Evolutionary conservation across 2,113 vertebrate genomes (phyloP).

Genomic region (Aegotheles bennettii): DNA sequence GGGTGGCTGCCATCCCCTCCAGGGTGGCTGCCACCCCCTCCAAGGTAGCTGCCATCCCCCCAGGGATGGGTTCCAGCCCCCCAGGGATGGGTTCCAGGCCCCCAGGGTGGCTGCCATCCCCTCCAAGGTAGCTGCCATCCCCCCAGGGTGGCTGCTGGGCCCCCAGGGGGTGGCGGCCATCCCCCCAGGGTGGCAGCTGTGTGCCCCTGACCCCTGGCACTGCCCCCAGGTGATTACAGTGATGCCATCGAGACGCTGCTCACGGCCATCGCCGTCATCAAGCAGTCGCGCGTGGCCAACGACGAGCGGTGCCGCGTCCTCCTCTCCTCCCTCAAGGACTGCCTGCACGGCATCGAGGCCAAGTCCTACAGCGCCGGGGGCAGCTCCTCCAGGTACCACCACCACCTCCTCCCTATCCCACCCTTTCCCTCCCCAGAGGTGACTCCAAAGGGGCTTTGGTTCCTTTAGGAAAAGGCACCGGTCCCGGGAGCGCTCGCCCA

Average conservation of each 20-base stretch:
- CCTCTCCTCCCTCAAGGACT: constrained; percentile 93
- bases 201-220: too few relatives aligned
- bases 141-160: too few relatives aligned
- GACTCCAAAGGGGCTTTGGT: background rate
- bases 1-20: too few relatives aligned
- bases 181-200: too few relatives aligned
- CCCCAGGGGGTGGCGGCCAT: too few relatives aligned
- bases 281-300: constrained; percentile 88
- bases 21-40: too few relatives aligned
- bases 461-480: constrained; percentile 77
- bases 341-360: constrained; percentile 91
- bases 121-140: too few relatives aligned
- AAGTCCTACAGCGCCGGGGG: constrained; percentile 80
- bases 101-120: too few relatives aligned
- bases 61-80: too few relatives aligned
- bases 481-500: constrained; percentile 80
- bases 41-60: too few relatives aligned
- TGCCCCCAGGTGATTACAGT: constrained; percentile 80
- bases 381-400: constrained; percentile 74
- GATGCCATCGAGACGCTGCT: constrained; percentile 91
- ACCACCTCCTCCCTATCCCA: too few relatives aligned
- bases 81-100: too few relatives aligned
- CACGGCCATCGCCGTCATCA: constrained; percentile 93
- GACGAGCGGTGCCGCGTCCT: constrained; percentile 91
- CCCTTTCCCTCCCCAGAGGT: background rate